Percentiles rank a stretch among this genome's conserved stretches.
Evolutionary conservation across 2,113 vertebrate genomes (phyloP).

Genomic region (Sinocyclocheilus anophthalmus): DNA sequence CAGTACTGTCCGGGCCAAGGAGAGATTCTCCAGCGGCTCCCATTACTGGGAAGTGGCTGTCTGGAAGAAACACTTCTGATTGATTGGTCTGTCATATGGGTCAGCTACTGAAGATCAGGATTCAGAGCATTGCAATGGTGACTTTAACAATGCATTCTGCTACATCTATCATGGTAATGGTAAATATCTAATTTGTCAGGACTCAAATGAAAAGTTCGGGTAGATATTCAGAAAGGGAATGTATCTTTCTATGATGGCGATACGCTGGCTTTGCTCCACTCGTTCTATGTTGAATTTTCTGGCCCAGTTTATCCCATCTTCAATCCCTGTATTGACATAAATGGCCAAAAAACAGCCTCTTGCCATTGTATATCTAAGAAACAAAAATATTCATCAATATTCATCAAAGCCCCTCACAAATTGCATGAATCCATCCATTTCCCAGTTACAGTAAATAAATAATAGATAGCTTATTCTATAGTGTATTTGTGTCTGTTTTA

Average conservation of each 20-base stretch:
- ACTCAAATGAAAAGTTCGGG: conserved; percentile 40
- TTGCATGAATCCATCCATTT: background rate
- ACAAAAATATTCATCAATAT: background rate
- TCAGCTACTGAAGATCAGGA: background rate
- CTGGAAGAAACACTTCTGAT: conserved; percentile 77
- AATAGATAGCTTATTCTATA: background rate
- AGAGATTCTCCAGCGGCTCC: conserved; percentile 63
- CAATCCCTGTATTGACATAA: conserved; percentile 53
- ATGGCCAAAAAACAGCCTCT: conserved; percentile 49
- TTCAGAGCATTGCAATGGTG: background rate
- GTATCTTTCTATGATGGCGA: conserved; percentile 53
- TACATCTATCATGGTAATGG: conserved; percentile 58
- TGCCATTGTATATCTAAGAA: conserved; percentile 33
- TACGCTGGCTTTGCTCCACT: conserved; percentile 41
- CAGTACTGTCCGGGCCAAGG: conserved; percentile 69
- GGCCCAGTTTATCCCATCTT: conserved; percentile 40
- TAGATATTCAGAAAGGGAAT: conserved; percentile 42
- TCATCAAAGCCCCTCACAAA: background rate
- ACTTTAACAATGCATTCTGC: conserved; percentile 42
- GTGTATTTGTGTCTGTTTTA: background rate
- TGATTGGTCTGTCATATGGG: conserved; percentile 68
- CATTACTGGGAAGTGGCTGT: conserved; percentile 78
- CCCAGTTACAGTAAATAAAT: background rate
- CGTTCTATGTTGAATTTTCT: conserved; percentile 10
- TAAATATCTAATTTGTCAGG: conserved; percentile 49